Evolutionary conservation across 53 echinoderm and acorn worm genomes (phyloP), one percentile per base, ranked within the genome.

Genomic region (Astropecten irregularis): DNA sequence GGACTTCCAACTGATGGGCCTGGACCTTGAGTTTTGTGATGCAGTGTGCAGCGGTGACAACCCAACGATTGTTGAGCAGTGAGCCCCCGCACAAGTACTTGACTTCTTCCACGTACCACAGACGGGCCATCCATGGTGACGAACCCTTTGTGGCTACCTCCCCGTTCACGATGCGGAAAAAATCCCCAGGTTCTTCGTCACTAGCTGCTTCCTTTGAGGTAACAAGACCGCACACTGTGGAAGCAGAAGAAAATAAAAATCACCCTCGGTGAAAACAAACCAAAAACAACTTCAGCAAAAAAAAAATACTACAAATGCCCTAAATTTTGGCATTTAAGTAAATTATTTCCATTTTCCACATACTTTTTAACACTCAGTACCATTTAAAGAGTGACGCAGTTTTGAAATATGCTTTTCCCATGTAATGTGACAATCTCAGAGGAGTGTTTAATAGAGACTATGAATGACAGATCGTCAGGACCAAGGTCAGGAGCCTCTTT

Each of bases 121-220:
- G 83, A 14, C 93, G 85, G 4, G 77, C 95, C 74, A 95, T 93
- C 88, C 93, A 95, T 20, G 95, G 95, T 30, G 93, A 86, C 7
- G 95, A 90, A 11, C 95, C 95, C 15, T 71, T 91, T 4, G 60
- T 40, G 19, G 93, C 71, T 25, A 39, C 83, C 63, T 83, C 59
- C 3, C 95, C 95, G 0, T 84, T 87, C 9, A 92, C 89, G 15
- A 95, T 85, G 18, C 92, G 84, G 31, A 10, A 34, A 0, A 69
- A 63, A 10, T 90, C 69, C 29, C 38, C 26, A 8, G 40, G 3
- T 16, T 49, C 60, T 40, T 58, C 51, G 2, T 69, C 22, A 0
- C 15, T n/a, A 1, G 79, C 87, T 51, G 68, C 68, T 27, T 68
- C 68, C 9, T 14, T 22, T 1, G 68, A 42, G 2, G 10, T 68